These are phyloP conservation scores for Chaetodon trifascialis DNA, from an alignment of 2,113 vertebrate genomes.

Conservation along the genomic window DNA sequence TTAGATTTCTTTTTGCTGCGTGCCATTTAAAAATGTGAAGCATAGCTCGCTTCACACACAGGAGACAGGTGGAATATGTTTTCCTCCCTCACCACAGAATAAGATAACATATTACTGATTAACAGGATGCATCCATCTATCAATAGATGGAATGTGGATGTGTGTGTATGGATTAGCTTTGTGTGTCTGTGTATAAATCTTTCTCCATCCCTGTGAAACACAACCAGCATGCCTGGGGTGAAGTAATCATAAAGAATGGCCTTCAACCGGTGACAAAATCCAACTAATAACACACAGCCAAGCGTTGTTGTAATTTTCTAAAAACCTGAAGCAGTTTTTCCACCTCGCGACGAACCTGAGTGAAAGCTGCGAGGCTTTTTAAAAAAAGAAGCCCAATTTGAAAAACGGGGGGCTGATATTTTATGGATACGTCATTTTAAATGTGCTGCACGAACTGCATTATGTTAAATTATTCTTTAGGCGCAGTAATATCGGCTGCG, in stretches of 20 bases:
- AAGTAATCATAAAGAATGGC: constrained; percentile 17
- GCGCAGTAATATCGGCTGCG: background rate
- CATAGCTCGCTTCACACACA: constrained; percentile 1
- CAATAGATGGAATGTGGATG: background rate
- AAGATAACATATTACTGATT: constrained; percentile 28
- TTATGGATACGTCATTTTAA: background rate
- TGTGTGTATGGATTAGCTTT: background rate
- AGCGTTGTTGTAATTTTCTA: constrained; percentile 20
- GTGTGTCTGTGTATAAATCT: background rate
- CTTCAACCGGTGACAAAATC: constrained; percentile 10
- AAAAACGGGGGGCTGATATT: background rate
- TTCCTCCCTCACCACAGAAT: background rate
- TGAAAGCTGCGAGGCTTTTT: background rate
- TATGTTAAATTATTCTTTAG: background rate
- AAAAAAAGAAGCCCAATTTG: background rate
- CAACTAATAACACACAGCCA: constrained; percentile 8
- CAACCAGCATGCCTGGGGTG: constrained; percentile 20
- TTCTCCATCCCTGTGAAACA: constrained; percentile 2
- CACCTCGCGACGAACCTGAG: background rate
- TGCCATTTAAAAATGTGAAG: constrained; percentile 19
- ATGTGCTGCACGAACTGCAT: background rate
- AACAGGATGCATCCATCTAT: constrained; percentile 18
- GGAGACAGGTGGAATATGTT: background rate
- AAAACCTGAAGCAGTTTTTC: constrained; percentile 29
- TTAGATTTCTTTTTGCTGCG: background rate